Base-by-base conservation (phyloP, 2,888 invertebrate species). In the Drosophila setosimentum region DNA sequence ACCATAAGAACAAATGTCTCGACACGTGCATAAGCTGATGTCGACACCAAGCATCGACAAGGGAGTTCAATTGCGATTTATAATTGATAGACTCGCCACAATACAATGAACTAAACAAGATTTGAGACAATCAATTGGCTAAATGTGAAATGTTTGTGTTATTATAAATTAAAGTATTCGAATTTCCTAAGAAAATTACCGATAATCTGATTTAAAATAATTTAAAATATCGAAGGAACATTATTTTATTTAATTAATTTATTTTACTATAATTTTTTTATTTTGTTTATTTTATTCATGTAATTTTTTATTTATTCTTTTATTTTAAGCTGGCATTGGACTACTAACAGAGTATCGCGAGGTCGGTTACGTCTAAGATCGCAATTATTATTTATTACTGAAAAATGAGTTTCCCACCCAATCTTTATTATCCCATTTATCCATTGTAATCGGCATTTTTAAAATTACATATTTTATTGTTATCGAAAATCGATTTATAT, bases 11-110 rank as follows among this genome's bases (percentile, higher is more conserved):
- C 33, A 45, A 53, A 66, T 64, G 50, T 40, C 11, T 60, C 57
- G 51, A 73, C 73, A 73, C 63, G 63, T 73, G 78, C 33, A 72
- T 49, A 58, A 58, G 57, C 40, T 61, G 50, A 63, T 57, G 55
- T 32, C 21, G 40, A 33, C 54, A 27, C 50, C 69, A 54, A 53
- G 16, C 42, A 48, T 24, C 35, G 49, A 27, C 27, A 42, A 16
- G 45, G 27, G 30, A 37, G 27, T 53, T 33, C 29, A 50, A 51
- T 53, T 40, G 50, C 37, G 21, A 29, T 6, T 61, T 40, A 33
- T 50, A 57, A 55, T 68, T 68, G 54, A 45, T 45, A 18, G 48
- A n/a, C 18, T 21, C n/a, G n/a, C 64, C 27, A 29, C 29, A 58
- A 30, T n/a, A 37, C 8, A 53, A 21, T 42, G 16, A 45, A 24